Evolutionary conservation across 2,797 vertebrate species (phyloP), one percentile per base, ranked within the genome.

Genomic region (Molossus molossus): DNA sequence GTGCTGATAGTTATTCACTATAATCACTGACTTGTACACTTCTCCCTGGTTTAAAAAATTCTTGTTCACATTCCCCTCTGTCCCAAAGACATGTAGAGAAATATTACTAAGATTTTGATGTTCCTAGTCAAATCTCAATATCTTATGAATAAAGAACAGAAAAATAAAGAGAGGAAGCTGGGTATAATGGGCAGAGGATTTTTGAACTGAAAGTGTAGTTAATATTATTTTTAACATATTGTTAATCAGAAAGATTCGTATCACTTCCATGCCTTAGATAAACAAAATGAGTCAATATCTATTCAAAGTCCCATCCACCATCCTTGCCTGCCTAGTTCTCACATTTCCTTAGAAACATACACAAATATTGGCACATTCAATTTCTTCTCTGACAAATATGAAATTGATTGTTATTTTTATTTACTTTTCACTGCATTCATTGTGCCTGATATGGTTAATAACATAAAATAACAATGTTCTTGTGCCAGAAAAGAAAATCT

Each of bases 401-500:
- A 83, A 96, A 87, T 60, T 80, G 2, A 33, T 76, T 87, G 57
- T 75, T 69, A 80, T 75, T 79, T 95, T 72, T 72, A 40, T 37
- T 86, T 82, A 70, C 21, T 5, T 13, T 87, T 94, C 45, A 76
- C 27, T 82, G 50, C 0, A 82, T 72, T 87, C 14, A 48, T 82
- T 86, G 8, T 73, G 0, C 20, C 65, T 94, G 15, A 65, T 10
- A 57, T 40, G 23, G 5, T 88, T 37, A 69, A 81, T 25, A 84
- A 60, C 9, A 86, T 40, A 77, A 82, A 96, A 75, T 76, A 79
- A 33, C 12, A 70, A n/a, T 80, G 90, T 76, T 64, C 25, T 89
- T 58, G 14, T 76, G 20, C 48, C 79, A 67, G 50, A 96, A 95
- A 73, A 53, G 27, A 95, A 94, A 92, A 85, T 57, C 17, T 27